These are phyloP conservation scores for Lordiphosa mommai DNA, from an alignment of 1,140 invertebrate genomes.

Conservation along the genomic window DNA sequence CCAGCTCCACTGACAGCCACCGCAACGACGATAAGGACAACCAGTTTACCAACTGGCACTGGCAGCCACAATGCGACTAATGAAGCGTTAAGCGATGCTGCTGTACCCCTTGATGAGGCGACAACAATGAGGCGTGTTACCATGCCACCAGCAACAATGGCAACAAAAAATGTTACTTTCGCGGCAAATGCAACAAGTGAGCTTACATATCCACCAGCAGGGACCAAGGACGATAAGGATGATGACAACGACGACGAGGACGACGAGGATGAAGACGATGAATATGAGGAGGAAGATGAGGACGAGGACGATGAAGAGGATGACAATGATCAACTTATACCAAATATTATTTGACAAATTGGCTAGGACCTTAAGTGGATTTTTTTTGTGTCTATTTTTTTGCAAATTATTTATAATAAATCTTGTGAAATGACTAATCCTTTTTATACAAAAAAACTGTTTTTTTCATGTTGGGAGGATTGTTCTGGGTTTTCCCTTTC, in stretches of 20 bases:
- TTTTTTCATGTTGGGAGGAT: too few species aligned
- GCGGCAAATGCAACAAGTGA: conserved; percentile 54
- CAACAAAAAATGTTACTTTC: conserved; percentile 8
- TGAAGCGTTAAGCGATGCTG: conserved; percentile 64
- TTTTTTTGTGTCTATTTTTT: too few species aligned
- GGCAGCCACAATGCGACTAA: conserved; percentile 63
- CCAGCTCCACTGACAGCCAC: background rate
- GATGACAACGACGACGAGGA: conserved; percentile 38
- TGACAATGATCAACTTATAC: conserved; percentile 70
- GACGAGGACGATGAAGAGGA: conserved; percentile 64
- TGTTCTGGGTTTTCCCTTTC: too few species aligned
- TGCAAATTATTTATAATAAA: too few species aligned
- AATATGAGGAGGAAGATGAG: conserved; percentile 54
- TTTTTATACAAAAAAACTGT: too few species aligned
- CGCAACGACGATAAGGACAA: background rate
- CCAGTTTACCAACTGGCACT: conserved; percentile 20
- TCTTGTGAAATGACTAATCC: too few species aligned
- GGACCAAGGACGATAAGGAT: conserved; percentile 21
- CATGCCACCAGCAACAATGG: conserved; percentile 14
- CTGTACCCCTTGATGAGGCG: conserved; percentile 30
- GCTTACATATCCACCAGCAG: conserved; percentile 8
- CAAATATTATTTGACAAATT: conserved; percentile 61
- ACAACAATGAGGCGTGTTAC: conserved; percentile 47
- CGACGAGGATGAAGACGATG: conserved; percentile 56
- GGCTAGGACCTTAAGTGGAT: too few species aligned